phyloP scores from a whole-genome alignment of 2,888 invertebrate genomes.

The Drosophila kuntzei region DNA sequence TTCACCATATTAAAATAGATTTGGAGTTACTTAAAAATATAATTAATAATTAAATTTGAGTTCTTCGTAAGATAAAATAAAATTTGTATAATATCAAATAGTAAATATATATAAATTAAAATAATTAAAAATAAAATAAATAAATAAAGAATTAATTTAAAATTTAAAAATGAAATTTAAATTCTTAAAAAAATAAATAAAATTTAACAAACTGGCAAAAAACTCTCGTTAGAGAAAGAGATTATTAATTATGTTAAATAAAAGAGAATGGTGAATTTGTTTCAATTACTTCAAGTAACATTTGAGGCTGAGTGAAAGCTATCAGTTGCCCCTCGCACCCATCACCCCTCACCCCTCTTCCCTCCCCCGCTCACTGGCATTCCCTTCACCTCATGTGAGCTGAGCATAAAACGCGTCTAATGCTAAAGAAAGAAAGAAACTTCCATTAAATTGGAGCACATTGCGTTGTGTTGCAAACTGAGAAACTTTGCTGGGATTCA shows the following conservation, averaged over 20 bases:
- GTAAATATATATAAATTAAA: too few relatives aligned
- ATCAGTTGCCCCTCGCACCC: slow-evolving; percentile 8
- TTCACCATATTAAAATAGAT: too few relatives aligned
- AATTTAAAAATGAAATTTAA: too few relatives aligned
- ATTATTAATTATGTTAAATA: slow-evolving; percentile 13
- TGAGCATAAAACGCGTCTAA: slow-evolving; percentile 41
- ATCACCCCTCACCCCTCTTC: background rate
- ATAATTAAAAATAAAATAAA: too few relatives aligned
- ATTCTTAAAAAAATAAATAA: too few relatives aligned
- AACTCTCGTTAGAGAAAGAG: too few relatives aligned
- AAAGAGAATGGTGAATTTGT: slow-evolving; percentile 14
- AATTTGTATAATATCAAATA: too few relatives aligned
- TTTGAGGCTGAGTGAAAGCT: slow-evolving; percentile 31
- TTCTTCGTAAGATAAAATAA: too few relatives aligned
- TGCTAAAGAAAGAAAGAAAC: slow-evolving; percentile 8
- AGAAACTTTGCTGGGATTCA: background rate
- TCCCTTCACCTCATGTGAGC: slow-evolving; percentile 21
- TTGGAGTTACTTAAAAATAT: too few relatives aligned
- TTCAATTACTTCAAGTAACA: slow-evolving; percentile 21
- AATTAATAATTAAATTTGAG: too few relatives aligned
- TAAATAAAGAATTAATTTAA: too few relatives aligned
- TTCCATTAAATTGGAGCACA: slow-evolving; percentile 53
- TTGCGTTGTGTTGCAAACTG: slow-evolving; percentile 13
- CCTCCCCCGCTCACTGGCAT: slow-evolving; percentile 2
- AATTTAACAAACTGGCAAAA: too few relatives aligned